A percentile compares a stretch with the other conserved stretches of the same genome.
These are phyloP conservation scores for Zaprionus inermis DNA, from an alignment of 1,140 invertebrate species.

Conservation along the genomic window DNA sequence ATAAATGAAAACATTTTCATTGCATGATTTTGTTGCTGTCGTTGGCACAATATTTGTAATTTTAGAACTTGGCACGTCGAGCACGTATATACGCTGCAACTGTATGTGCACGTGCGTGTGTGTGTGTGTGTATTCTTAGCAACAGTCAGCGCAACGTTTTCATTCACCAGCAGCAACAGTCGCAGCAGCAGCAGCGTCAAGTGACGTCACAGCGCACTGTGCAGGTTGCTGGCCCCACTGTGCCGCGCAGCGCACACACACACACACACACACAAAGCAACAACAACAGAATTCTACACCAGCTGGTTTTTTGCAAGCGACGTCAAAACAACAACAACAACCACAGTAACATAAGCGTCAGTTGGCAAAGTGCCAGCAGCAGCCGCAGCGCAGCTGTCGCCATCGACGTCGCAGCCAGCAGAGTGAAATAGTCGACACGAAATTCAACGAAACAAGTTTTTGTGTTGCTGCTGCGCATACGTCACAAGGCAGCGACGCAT, in stretches of 20 bases:
- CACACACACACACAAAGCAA: conserved; percentile 11
- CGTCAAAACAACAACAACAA: conserved; percentile 28
- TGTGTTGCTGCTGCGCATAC: conserved; percentile 70
- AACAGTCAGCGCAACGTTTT: conserved; percentile 43
- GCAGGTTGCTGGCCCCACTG: conserved; percentile 66
- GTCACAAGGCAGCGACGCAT: conserved; percentile 64
- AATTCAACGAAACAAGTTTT: conserved; percentile 68
- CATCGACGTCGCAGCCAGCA: conserved; percentile 9
- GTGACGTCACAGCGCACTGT: conserved; percentile 55
- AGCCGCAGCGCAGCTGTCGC: conserved; percentile 14
- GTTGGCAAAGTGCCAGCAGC: conserved; percentile 62
- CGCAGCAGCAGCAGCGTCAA: conserved; percentile 53
- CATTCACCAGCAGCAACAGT: conserved; percentile 39
- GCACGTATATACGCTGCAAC: conserved; percentile 7
- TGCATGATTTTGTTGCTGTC: conserved; percentile 21
- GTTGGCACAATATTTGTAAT: conserved; percentile 64
- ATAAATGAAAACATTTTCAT: conserved; percentile 40
- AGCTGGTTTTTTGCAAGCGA: conserved; percentile 58
- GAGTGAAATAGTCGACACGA: conserved; percentile 40
- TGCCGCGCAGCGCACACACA: conserved; percentile 29
- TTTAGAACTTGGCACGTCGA: conserved; percentile 78
- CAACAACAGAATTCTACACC: conserved; percentile 38
- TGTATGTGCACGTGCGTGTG: conserved; percentile 1
- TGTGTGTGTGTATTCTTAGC: conserved; percentile 50
- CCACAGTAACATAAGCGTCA: conserved; percentile 23